Evolutionary conservation across 2,113 vertebrate species (phyloP), one percentile per base, ranked within the genome.

Genomic region (Xenopus borealis): DNA sequence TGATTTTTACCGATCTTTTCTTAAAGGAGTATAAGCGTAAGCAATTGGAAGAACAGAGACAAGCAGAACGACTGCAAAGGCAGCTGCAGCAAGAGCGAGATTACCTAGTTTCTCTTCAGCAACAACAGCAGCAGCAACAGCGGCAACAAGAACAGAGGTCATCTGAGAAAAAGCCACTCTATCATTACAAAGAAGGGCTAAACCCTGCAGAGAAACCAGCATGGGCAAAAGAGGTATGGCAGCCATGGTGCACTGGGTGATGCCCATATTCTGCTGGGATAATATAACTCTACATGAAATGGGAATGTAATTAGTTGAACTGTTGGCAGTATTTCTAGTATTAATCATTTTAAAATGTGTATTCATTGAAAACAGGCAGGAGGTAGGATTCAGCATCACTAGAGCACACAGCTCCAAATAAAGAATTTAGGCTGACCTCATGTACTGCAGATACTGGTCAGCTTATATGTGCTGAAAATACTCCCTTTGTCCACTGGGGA

Each of bases 181-280:
- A 98, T 86, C 97, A 99, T 85, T 98, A 98, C 89, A 99, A 98
- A 64, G 97, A 99, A 82, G 93, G 96, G 61, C 93, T 96, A 71
- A 98, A 96, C 77, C 83, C 94, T 69, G 94, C 87, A 5, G 96
- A 99, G 90, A 99, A 99, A 45, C 97, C 97, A 2, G 92, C 95
- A 0, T 99, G 97, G 97, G 96, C 95, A 82, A 95, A 98, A 81
- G 97, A 98, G 96, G 97, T 99, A 90, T 61, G 88, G 4, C 0
- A 11, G 19, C 78, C 81, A 73, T 33, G 11, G 66, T 62, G 20
- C 14, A 47, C 46, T 47, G 23, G 23, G 46, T 47, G 46, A 47
- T 11, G 46, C 47, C 47, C 14, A 50, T 12, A 47, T 47, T 47
- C 12, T 47, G 12, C 14, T 50, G 47, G 47, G 47, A 7, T 50